Base-by-base conservation (phyloP, 2,888 invertebrate species). In the Hypena proboscidalis region DNA sequence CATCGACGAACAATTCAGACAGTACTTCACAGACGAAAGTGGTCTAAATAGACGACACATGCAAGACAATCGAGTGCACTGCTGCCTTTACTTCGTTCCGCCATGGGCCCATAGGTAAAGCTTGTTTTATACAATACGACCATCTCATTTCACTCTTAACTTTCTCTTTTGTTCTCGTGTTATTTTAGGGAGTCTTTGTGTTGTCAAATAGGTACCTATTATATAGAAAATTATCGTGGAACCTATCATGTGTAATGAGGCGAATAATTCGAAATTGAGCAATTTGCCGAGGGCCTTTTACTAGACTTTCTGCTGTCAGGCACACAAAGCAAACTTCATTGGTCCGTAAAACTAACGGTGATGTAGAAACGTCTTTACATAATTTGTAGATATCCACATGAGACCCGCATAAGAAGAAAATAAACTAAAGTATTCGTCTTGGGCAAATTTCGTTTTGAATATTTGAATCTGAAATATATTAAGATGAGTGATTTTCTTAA, bases 1-100 rank as follows among this genome's bases (percentile, higher is more conserved):
- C 80, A 96, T 98, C 55, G 98, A 98, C 74, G 97, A 97, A 67
- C 98, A 98, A 83, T 95, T 95, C 80, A 91, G 95, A 42, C 95
- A 95, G 75, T 95, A 95, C 77, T 95, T 97, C 78, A 96, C 95
- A 1, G 97, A 97, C 69, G 99, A 99, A 86, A 98, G 98, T 80
- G 98, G 98, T 14, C 92, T 99, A 15, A 98, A 99, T 84, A 92
- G 99, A 40, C 93, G 97, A 73, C 97, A 98, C 81, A 98, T 98
- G 79, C 96, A 97, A 73, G 99, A 99, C 85, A 98, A 98, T 82
- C 92, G 99, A 49, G 98, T 99, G 6, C 98, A 99, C 78, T 98
- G 98, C 84, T 98, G 96, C 80, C 92, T 98, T 32, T 98, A 98
- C 80, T 98, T 98, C 82, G 95, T 98, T 50, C 97, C 98, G 25